Conservation (phyloP, 2,888 invertebrate genomes). For the Synergus itoensis region DNA sequence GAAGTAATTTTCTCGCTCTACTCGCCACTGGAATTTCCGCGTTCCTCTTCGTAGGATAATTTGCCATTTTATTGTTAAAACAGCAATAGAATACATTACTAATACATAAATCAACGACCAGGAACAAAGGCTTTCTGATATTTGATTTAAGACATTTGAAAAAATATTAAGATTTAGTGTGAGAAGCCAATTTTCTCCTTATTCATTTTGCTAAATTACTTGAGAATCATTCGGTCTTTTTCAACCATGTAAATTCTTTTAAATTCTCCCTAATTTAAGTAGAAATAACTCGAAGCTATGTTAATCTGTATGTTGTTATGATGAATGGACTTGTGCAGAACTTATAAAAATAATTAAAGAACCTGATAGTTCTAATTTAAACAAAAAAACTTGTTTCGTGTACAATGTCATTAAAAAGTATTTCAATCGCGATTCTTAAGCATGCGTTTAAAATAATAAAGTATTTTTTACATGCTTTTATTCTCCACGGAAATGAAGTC, state of each 20-base stretch:
- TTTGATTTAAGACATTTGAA: constrained; percentile 5
- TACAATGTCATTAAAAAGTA: constrained; percentile 3
- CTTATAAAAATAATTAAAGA: background rate
- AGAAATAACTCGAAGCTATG: no score
- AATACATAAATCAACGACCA: constrained; percentile 8
- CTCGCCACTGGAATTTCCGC: constrained; percentile 40
- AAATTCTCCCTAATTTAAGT: no score
- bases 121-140: constrained; percentile 20
- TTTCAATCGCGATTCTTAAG: constrained; percentile 17
- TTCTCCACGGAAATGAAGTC: constrained; percentile 24
- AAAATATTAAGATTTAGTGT: background rate
- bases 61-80: constrained; percentile 40
- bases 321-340: no score
- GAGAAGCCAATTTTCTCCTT: background rate
- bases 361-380: background rate
- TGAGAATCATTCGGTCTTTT: background rate
- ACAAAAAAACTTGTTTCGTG: constrained; percentile 3
- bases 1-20: constrained; percentile 41
- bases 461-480: constrained; percentile 22
- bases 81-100: constrained; percentile 32
- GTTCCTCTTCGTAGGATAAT: constrained; percentile 32
- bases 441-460: constrained; percentile 30
- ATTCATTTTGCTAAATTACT: background rate
- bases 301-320: no score
- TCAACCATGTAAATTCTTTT: no score